A percentile compares a stretch with the other conserved stretches of the same genome.
These are phyloP conservation scores for Tachysurus vachellii DNA, from an alignment of 2,113 vertebrate genomes.

Conservation along the genomic window DNA sequence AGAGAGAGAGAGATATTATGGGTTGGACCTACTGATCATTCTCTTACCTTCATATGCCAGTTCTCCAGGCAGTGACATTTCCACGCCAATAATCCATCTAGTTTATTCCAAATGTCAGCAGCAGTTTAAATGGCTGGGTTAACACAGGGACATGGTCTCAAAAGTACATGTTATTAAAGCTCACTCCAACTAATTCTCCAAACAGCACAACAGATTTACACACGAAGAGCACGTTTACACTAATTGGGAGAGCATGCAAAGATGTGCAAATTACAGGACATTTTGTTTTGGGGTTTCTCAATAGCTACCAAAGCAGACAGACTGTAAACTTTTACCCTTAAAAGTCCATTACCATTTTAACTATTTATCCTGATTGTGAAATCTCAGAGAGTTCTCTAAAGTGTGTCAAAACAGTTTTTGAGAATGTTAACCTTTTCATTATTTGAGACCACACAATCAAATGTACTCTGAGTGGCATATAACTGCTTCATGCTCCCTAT, in stretches of 20 bases:
- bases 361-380: background rate
- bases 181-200: conserved; percentile 20
- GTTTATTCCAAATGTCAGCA: conserved; percentile 53
- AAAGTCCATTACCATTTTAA: background rate
- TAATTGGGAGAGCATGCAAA: background rate
- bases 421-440: conserved; percentile 11
- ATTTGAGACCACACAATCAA: conserved; percentile 16
- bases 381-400: background rate
- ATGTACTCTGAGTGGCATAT: conserved; percentile 16
- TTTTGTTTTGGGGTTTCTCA: background rate
- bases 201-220: background rate
- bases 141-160: conserved; percentile 38
- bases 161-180: conserved; percentile 25
- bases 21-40: conserved; percentile 39
- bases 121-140: conserved; percentile 52
- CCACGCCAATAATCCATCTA: conserved; percentile 44
- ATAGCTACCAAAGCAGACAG: background rate
- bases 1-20: conserved; percentile 15
- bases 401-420: background rate
- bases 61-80: conserved; percentile 49
- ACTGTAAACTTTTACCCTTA: background rate
- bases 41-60: conserved; percentile 37
- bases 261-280: background rate
- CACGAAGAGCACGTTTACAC: background rate
- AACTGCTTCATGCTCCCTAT: conserved; percentile 60